phyloP scores from a whole-genome alignment of 2,888 invertebrate species.

The Dugesia japonica region DNA sequence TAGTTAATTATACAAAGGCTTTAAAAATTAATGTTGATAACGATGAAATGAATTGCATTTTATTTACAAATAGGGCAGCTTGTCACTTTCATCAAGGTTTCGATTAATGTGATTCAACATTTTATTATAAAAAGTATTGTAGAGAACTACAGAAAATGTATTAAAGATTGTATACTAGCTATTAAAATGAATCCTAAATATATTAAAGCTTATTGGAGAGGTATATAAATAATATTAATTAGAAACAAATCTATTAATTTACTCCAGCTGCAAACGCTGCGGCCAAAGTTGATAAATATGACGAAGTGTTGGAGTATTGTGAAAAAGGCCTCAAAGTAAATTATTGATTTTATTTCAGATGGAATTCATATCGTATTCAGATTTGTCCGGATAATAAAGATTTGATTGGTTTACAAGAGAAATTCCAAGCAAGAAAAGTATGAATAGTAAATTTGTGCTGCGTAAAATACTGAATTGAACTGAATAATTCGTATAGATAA shows the following conservation, averaged over 20 bases:
- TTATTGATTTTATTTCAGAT: background rate
- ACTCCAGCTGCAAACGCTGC: background rate
- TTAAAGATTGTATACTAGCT: background rate
- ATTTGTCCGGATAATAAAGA: background rate
- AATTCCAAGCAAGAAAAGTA: background rate
- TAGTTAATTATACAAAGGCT: background rate
- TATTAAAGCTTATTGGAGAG: conserved; percentile 12
- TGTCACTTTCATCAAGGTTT: background rate
- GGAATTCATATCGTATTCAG: background rate
- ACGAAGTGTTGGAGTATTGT: background rate
- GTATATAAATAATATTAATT: no score
- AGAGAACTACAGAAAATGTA: background rate
- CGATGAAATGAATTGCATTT: background rate
- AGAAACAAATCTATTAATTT: background rate
- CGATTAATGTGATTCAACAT: background rate
- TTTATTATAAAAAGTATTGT: background rate
- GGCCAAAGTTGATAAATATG: conserved; percentile 5
- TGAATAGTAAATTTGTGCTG: background rate
- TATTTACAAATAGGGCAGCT: background rate
- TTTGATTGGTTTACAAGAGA: background rate
- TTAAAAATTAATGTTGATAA: background rate
- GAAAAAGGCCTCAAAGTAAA: background rate
- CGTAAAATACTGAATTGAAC: background rate
- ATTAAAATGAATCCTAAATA: background rate
- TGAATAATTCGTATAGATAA: background rate